These are phyloP conservation scores for Campylorhamphus procurvoides DNA, from an alignment of 2,113 vertebrate genomes.

Conservation along the genomic window DNA sequence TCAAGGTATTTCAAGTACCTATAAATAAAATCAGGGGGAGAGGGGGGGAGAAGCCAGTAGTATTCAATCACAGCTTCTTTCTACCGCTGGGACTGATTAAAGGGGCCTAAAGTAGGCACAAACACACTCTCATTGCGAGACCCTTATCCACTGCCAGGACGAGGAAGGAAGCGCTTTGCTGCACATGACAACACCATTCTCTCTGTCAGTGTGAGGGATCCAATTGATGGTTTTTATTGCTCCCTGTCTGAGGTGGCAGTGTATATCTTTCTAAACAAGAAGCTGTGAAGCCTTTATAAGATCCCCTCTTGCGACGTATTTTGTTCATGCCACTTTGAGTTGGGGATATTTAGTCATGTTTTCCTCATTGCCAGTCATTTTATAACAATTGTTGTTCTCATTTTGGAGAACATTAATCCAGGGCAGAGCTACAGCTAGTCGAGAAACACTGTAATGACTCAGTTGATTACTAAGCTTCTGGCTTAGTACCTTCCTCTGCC, in stretches of 20 bases:
- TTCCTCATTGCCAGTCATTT: neutral
- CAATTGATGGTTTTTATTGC: neutral
- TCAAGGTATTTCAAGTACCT: neutral
- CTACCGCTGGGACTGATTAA: neutral
- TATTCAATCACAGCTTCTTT: neutral
- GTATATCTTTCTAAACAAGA: neutral
- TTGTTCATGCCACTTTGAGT: neutral
- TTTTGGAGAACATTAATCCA: neutral
- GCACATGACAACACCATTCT: fast-evolving
- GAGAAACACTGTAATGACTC: neutral
- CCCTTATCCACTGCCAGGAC: neutral
- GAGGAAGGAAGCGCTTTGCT: neutral
- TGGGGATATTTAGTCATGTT: neutral
- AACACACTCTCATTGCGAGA: neutral
- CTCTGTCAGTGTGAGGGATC: neutral
- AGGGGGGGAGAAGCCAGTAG: no score
- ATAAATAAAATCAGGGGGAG: neutral
- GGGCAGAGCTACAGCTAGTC: neutral
- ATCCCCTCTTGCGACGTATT: neutral
- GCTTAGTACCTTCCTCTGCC: neutral
- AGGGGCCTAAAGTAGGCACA: neutral
- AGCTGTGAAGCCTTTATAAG: neutral
- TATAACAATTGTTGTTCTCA: neutral
- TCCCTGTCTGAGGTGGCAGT: neutral
- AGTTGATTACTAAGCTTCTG: neutral